phyloP scores from a whole-genome alignment of 1,140 invertebrate genomes.

The Trigoniulus corallinus region DNA sequence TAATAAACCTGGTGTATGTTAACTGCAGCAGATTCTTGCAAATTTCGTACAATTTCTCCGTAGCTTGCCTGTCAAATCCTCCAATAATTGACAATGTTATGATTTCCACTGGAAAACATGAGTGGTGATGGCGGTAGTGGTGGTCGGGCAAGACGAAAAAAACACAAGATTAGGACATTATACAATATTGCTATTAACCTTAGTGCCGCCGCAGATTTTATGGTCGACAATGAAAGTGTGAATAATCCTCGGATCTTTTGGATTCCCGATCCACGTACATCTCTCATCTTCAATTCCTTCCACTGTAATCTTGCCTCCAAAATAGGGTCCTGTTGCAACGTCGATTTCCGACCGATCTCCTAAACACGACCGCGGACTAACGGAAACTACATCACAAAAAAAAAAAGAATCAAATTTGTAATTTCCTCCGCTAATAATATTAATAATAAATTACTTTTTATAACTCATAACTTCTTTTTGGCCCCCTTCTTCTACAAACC shows the following conservation, averaged over 20 bases:
- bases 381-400: constrained; percentile 40
- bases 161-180: no score
- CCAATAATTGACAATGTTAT: no score
- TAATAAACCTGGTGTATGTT: no score
- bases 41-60: no score
- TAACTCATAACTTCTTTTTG: neutral
- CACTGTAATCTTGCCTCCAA: constrained; percentile 52
- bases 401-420: neutral
- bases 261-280: constrained; percentile 30
- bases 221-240: constrained; percentile 57
- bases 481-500: no score
- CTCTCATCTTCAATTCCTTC: constrained; percentile 26
- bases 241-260: constrained; percentile 40
- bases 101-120: no score
- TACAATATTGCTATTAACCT: constrained; percentile 49
- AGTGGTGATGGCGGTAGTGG: no score
- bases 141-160: no score
- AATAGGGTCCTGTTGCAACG: constrained; percentile 58
- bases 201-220: constrained; percentile 50
- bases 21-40: no score
- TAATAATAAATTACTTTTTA: neutral
- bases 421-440: neutral
- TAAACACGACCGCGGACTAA: constrained; percentile 51
- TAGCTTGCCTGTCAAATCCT: no score
- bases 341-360: constrained; percentile 56